A percentile compares a stretch with the other conserved stretches of the same genome.
phyloP scores from a whole-genome alignment of 2,888 invertebrate genomes.

The Eudasyphora cyanicolor region DNA sequence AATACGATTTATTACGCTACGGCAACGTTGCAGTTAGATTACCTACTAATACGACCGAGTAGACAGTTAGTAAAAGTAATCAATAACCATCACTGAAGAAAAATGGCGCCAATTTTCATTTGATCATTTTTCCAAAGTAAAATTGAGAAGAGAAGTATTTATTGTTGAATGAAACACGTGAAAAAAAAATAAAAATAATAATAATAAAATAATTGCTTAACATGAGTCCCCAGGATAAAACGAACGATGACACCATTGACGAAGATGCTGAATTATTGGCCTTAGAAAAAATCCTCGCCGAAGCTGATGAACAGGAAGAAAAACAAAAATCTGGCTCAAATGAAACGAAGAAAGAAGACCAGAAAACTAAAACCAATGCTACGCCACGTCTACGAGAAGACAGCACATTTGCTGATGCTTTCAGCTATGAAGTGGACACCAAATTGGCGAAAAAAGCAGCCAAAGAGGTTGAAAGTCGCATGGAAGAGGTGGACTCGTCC shows the following conservation, averaged over 20 bases:
- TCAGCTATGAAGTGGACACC: slow-evolving; percentile 72
- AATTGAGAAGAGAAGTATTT: too few species aligned
- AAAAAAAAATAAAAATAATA: background rate
- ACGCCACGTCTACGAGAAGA: slow-evolving; percentile 74
- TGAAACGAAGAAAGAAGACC: slow-evolving; percentile 36
- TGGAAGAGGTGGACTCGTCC: slow-evolving; percentile 84
- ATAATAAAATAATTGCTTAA: background rate
- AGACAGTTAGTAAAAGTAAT: slow-evolving; percentile 14
- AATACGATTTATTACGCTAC: too few species aligned
- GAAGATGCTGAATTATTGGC: slow-evolving; percentile 74
- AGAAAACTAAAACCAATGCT: background rate
- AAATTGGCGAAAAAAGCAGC: slow-evolving; percentile 53
- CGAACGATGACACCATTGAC: slow-evolving; percentile 68
- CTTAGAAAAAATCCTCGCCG: slow-evolving; percentile 74
- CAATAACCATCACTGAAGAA: slow-evolving; percentile 6
- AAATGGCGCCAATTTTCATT: slow-evolving; percentile 51
- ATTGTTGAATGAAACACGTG: background rate
- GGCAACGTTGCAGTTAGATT: too few species aligned
- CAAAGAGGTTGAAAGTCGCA: slow-evolving; percentile 37
- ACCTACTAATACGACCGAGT: too few species aligned
- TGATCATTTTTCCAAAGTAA: background rate
- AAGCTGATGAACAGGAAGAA: slow-evolving; percentile 69
- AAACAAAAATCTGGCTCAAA: background rate
- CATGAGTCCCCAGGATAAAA: slow-evolving; percentile 57
- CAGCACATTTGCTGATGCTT: slow-evolving; percentile 74